Conservation (phyloP, 2,888 invertebrate species). For the Hoplodrina ambigua region DNA sequence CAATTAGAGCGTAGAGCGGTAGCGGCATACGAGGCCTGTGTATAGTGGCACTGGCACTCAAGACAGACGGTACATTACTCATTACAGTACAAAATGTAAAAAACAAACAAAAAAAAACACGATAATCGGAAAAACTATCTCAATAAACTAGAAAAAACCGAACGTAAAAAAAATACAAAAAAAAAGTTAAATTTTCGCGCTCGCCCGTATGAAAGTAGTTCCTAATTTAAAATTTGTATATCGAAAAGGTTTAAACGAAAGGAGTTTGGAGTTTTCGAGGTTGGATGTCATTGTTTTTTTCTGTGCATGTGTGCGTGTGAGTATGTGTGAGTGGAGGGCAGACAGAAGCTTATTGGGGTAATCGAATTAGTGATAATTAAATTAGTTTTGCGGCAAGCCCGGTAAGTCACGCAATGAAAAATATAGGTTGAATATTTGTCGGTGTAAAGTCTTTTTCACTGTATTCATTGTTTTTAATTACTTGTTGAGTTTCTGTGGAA, state of each 20-base stretch:
- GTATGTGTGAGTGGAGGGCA: conserved; percentile 72
- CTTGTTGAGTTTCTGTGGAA: conserved; percentile 40
- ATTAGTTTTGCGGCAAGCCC: conserved; percentile 78
- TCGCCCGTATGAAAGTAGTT: conserved; percentile 29
- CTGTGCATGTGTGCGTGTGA: conserved; percentile 35
- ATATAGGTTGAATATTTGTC: conserved; percentile 69
- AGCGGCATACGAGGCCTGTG: conserved; percentile 73
- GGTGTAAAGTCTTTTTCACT: conserved; percentile 50
- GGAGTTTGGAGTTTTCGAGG: conserved; percentile 52
- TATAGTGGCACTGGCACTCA: conserved; percentile 81
- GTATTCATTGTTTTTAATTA: conserved; percentile 48
- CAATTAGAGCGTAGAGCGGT: conserved; percentile 86
- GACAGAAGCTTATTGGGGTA: conserved; percentile 78
- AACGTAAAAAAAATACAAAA: background rate
- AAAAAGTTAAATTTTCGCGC: conserved; percentile 29
- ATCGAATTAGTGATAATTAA: conserved; percentile 88
- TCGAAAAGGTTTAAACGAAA: conserved; percentile 30
- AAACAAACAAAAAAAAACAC: conserved; percentile 38
- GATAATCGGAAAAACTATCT: conserved; percentile 2
- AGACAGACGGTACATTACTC: conserved; percentile 80
- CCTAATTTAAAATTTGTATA: conserved; percentile 49
- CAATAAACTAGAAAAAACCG: conserved; percentile 3
- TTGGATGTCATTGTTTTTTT: conserved; percentile 37
- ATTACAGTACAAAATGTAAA: conserved; percentile 63
- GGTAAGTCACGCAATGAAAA: conserved; percentile 72